Evolutionary conservation across 2,888 invertebrate species (phyloP).

Genomic region (Endotricha flammealis): DNA sequence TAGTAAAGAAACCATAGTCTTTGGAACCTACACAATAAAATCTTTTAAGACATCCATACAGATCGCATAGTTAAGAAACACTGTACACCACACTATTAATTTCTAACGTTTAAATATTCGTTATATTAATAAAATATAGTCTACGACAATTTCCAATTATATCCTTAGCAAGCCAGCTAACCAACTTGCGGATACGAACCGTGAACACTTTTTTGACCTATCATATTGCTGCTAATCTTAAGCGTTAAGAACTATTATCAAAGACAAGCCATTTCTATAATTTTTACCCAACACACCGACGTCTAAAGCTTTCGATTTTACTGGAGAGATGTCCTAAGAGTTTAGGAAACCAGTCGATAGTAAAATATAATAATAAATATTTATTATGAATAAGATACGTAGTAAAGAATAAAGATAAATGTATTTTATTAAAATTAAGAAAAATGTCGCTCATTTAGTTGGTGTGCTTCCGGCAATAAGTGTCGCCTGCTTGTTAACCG

Average conservation of each 20-base stretch:
- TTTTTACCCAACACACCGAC: constrained; percentile 46
- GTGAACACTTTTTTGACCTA: constrained; percentile 55
- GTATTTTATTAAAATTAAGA: too few relatives aligned
- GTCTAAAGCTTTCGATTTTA: constrained; percentile 27
- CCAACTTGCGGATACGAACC: constrained; percentile 19
- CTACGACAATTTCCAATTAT: constrained; percentile 24
- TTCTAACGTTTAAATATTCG: constrained; percentile 40
- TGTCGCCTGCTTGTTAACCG: too few relatives aligned
- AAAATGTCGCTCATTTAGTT: too few relatives aligned
- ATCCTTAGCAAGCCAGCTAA: constrained; percentile 25
- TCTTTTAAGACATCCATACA: too few relatives aligned
- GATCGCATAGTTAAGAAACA: constrained; percentile 2
- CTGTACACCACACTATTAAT: constrained; percentile 23
- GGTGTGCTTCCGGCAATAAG: too few relatives aligned
- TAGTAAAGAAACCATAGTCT: too few relatives aligned
- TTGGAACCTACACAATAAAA: too few relatives aligned
- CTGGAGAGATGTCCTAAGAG: background rate
- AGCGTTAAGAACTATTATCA: constrained; percentile 44
- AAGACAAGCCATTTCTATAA: constrained; percentile 42
- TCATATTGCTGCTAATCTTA: constrained; percentile 51
- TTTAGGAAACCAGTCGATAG: background rate
- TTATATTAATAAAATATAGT: constrained; percentile 24
- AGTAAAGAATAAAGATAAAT: too few relatives aligned
- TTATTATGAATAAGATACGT: too few relatives aligned
- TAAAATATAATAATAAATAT: too few relatives aligned